A percentile compares a stretch with the other conserved stretches of the same genome.
Conservation (phyloP, 2,888 invertebrate species). For the Drosophila colorata region DNA sequence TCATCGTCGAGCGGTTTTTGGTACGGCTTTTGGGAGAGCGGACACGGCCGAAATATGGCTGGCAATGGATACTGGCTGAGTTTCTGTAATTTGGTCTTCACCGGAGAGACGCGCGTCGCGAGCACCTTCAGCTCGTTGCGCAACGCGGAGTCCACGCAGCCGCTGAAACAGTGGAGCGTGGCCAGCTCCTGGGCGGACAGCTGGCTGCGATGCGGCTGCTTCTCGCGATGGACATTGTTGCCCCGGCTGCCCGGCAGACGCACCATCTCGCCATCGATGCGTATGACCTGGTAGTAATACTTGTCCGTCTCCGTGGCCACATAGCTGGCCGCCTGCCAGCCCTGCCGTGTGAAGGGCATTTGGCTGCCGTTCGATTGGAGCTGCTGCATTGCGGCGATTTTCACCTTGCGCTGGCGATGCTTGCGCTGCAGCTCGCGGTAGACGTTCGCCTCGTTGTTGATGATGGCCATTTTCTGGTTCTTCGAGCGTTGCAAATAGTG, state of each 20-base stretch:
- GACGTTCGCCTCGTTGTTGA: conserved; percentile 85
- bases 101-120: conserved; percentile 41
- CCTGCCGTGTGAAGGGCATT: conserved; percentile 83
- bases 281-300: conserved; percentile 83
- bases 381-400: conserved; percentile 73
- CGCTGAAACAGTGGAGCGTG: conserved; percentile 22
- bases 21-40: conserved; percentile 82
- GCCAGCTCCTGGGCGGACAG: conserved; percentile 24
- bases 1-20: conserved; percentile 80
- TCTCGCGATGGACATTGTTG: conserved; percentile 77
- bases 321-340: conserved; percentile 84
- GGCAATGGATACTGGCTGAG: conserved; percentile 72
- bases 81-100: conserved; percentile 47
- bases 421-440: conserved; percentile 83
- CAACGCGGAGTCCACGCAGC: conserved; percentile 70
- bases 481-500: conserved; percentile 84
- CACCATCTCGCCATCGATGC: conserved; percentile 73
- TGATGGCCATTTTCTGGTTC: conserved; percentile 83
- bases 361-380: conserved; percentile 72
- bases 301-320: conserved; percentile 82
- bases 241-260: conserved; percentile 82
- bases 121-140: conserved; percentile 67
- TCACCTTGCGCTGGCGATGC: conserved; percentile 76
- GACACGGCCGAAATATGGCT: conserved; percentile 81
- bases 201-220: conserved; percentile 67